Evolutionary conservation across 2,797 vertebrate species (phyloP), one percentile per base, ranked within the genome.

Genomic region (Acanthopagrus latus): DNA sequence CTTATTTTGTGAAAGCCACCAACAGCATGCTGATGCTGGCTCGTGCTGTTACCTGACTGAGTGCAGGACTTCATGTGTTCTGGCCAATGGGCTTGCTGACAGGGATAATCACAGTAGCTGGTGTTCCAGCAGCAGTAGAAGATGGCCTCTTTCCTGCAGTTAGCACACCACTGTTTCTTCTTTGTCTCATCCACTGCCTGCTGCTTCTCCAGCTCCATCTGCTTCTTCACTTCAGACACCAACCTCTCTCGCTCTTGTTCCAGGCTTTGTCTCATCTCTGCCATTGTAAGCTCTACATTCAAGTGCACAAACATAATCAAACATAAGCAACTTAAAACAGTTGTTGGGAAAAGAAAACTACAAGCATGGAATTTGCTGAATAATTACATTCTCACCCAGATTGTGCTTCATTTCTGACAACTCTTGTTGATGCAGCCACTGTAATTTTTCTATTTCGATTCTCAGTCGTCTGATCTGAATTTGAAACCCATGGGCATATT

Each of bases 361-460:
- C 11, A 8, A 17, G 20, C 12, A 25, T 21, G 38, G 38, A 9
- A 38, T 62, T 64, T 69, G 12, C 12, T 51, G 20, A 76, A 51
- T n/a, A 0, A 20, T 33, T 0, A 41, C 55, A 51, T 64, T 67
- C 87, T 92, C 92, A 99, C 98, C 98, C 76, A 99, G 90, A 86
- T 99, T 99, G 94, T 99, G 98, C 85, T 99, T 99, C 98, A 99
- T 99, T 93, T 99, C 98, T 0, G 98, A 97, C 72, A 99, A 94
- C 74, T 99, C 98, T 82, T 99, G 98, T 68, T 99, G 98, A 93
- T 99, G 98, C 50, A 99, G 89, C 98, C 98, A 99, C 66, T 99
- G 98, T 47, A 99, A 93, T 72, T 99, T 99, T 92, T 99, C 98
- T 60, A 99, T 99, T 94, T 99, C 98, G 21, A 99, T 99, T 90